Evolutionary conservation across 2,888 invertebrate genomes (phyloP).

Genomic region (Drosophila macrospina): DNA sequence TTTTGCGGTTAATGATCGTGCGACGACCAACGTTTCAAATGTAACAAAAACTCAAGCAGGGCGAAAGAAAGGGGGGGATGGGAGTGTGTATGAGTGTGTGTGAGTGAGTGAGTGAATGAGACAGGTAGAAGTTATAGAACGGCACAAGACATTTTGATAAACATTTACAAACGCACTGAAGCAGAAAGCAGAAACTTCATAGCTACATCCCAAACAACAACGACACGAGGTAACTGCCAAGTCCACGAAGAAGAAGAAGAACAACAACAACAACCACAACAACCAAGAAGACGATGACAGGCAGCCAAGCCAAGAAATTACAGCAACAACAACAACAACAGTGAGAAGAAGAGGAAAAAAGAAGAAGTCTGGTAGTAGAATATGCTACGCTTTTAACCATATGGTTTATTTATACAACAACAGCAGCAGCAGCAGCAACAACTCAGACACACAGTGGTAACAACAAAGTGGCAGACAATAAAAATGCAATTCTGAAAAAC

Average conservation of each 20-base stretch:
- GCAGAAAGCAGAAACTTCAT: constrained; percentile 77
- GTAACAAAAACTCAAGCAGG: constrained; percentile 67
- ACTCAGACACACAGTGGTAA: constrained; percentile 70
- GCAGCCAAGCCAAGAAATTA: constrained; percentile 49
- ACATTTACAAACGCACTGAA: constrained; percentile 79
- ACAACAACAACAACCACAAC: constrained; percentile 32
- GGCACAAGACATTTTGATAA: constrained; percentile 80
- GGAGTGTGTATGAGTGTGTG: not conserved
- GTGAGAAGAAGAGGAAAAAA: constrained; percentile 8
- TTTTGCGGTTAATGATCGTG: constrained; percentile 84
- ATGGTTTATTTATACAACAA: constrained; percentile 78
- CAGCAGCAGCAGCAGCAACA: constrained; percentile 38
- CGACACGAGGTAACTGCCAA: constrained; percentile 55
- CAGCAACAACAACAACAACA: constrained; percentile 15
- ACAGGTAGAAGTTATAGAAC: constrained; percentile 55
- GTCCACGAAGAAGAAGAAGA: constrained; percentile 32
- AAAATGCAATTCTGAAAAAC: constrained; percentile 78
- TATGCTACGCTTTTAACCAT: constrained; percentile 81
- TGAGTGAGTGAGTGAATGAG: constrained; percentile 6
- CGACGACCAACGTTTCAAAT: constrained; percentile 71
- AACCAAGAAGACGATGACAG: constrained; percentile 53
- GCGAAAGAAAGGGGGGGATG: not conserved
- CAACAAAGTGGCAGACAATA: constrained; percentile 79
- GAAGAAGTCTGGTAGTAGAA: constrained; percentile 60
- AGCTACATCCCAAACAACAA: constrained; percentile 49